These are phyloP conservation scores for Xanthia icteritia DNA, from an alignment of 2,888 invertebrate species.

Conservation along the genomic window DNA sequence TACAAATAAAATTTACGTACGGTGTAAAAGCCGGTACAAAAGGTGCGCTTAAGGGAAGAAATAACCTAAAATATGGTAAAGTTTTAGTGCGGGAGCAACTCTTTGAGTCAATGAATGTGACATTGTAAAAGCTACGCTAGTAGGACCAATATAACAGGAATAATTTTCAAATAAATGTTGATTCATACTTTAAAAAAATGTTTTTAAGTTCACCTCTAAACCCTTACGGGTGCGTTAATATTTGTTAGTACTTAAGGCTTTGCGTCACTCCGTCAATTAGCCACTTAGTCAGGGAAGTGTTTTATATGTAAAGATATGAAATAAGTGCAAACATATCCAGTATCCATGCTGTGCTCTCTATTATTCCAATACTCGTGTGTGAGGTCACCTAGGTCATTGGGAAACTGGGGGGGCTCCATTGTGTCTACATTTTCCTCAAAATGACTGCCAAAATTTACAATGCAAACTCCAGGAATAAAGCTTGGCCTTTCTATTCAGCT, in stretches of 20 bases:
- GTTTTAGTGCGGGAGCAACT: neutral
- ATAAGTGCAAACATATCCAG: neutral
- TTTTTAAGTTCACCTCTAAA: neutral
- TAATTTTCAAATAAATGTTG: neutral
- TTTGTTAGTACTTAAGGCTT: conserved; percentile 7
- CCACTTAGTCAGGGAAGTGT: neutral
- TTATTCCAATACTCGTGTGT: neutral
- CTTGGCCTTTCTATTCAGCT: conserved; percentile 20
- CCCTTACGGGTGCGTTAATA: neutral
- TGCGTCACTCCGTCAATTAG: neutral
- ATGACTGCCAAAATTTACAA: neutral
- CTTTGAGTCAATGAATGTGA: neutral
- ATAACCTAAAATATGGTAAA: neutral
- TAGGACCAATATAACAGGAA: neutral
- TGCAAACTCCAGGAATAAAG: neutral
- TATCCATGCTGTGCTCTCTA: conserved; percentile 7
- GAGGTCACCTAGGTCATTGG: conserved; percentile 19
- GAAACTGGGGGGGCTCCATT: conserved; percentile 6
- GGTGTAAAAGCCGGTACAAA: neutral
- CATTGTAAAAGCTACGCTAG: neutral
- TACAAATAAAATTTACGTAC: neutral
- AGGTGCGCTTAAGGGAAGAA: neutral
- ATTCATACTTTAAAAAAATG: neutral
- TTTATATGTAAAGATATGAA: neutral
- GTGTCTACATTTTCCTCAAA: conserved; percentile 10